Conservation (phyloP, 2,797 vertebrate genomes). For the Falco peregrinus region DNA sequence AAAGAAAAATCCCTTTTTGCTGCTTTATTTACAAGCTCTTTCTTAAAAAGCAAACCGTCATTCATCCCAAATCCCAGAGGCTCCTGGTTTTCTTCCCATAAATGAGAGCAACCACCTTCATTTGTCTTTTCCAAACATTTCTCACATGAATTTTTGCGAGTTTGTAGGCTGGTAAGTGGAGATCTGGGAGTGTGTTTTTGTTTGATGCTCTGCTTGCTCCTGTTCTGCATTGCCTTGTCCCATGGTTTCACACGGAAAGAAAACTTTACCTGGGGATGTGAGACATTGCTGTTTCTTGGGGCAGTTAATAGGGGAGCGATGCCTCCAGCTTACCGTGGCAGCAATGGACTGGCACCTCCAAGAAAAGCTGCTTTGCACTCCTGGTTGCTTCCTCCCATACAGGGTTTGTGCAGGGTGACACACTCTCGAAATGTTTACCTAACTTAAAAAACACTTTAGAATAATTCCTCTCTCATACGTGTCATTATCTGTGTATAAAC, state of each 20-base stretch:
- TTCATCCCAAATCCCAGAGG: neutral
- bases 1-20: neutral
- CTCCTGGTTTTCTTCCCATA: neutral
- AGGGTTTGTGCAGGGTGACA: neutral
- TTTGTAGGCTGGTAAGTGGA: neutral
- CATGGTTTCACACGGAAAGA: neutral
- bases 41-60: neutral
- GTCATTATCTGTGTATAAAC: neutral
- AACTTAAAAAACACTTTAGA: neutral
- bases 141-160: neutral
- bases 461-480: neutral
- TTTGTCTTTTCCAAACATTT: neutral
- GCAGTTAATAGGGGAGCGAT: neutral
- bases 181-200: neutral
- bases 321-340: neutral
- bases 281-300: neutral
- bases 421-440: neutral
- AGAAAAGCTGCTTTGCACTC: neutral
- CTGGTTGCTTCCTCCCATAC: neutral
- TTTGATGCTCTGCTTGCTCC: neutral
- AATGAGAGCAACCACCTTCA: neutral
- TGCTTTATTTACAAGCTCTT: neutral
- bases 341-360: neutral
- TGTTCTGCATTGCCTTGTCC: neutral
- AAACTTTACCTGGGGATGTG: neutral